phyloP scores from a whole-genome alignment of 2,888 invertebrate genomes.

The Emesis furor region DNA sequence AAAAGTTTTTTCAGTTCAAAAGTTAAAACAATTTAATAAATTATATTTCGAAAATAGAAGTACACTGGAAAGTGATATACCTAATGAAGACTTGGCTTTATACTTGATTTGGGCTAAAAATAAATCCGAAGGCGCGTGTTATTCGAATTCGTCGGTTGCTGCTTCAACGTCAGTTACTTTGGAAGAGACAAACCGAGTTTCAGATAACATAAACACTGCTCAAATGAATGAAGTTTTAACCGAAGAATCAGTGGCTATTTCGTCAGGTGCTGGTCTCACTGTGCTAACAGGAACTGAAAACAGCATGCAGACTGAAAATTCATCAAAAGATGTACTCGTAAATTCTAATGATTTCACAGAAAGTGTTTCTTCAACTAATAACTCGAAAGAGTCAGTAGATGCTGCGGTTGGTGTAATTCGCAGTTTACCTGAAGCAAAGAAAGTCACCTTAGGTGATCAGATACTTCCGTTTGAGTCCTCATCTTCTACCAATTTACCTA shows the following conservation, averaged over 20 bases:
- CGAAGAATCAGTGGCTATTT: no score
- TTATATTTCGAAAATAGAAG: constrained; percentile 37
- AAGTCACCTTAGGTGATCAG: constrained; percentile 25
- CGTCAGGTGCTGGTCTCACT: no score
- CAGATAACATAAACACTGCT: constrained; percentile 19
- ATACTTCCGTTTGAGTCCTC: constrained; percentile 14
- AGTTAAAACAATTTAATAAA: constrained; percentile 53
- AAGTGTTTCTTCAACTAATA: not conserved
- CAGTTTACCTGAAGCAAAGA: constrained; percentile 32
- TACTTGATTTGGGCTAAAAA: constrained; percentile 59
- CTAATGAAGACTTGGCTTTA: constrained; percentile 44
- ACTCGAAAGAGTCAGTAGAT: constrained; percentile 34
- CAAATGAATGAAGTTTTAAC: no score
- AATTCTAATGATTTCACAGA: no score
- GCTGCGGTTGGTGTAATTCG: constrained; percentile 4
- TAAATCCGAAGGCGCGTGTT: constrained; percentile 40
- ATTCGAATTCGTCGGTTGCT: not conserved
- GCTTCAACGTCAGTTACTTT: constrained; percentile 39
- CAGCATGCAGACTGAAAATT: no score
- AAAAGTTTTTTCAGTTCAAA: constrained; percentile 50
- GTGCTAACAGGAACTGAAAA: no score
- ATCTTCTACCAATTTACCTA: not conserved
- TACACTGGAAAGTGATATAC: constrained; percentile 32
- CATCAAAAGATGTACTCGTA: no score
- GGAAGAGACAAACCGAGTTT: constrained; percentile 24